Evolutionary conservation across 2,888 invertebrate genomes (phyloP).

Genomic region (Gonocerus acuteangulatus): DNA sequence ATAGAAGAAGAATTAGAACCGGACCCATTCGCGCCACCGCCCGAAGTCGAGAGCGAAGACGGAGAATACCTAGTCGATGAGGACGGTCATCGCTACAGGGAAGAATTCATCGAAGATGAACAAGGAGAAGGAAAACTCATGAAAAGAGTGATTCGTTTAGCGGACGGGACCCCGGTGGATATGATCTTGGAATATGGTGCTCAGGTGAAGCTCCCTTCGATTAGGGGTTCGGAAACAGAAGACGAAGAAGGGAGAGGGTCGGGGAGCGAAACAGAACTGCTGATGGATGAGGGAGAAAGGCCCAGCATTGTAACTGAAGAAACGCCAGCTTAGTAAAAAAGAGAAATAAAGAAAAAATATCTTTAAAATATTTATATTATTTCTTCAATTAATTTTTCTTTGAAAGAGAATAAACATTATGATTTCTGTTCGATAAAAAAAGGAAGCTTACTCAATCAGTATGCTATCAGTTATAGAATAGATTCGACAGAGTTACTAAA

Average conservation of each 20-base stretch:
- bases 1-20: conserved; percentile 32
- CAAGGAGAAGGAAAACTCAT: conserved; percentile 22
- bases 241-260: conserved; percentile 6
- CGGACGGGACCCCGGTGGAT: conserved; percentile 28
- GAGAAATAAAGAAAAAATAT: no score
- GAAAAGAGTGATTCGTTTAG: conserved; percentile 21
- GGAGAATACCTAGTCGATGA: conserved; percentile 22
- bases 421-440: no score
- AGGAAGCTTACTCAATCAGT: no score
- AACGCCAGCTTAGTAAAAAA: no score
- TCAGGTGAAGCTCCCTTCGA: neutral
- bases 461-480: no score
- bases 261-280: neutral
- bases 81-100: conserved; percentile 19
- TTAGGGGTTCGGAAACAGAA: neutral
- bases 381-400: no score
- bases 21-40: conserved; percentile 31
- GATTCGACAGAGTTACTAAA: no score
- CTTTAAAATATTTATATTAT: no score
- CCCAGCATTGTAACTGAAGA: neutral
- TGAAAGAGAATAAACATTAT: no score
- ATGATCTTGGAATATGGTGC: conserved; percentile 3
- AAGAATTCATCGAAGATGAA: conserved; percentile 20
- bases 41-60: conserved; percentile 22
- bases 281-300: neutral